Evolutionary conservation across 2,797 vertebrate species (phyloP).

Genomic region (Amblyopsis hoosieri): DNA sequence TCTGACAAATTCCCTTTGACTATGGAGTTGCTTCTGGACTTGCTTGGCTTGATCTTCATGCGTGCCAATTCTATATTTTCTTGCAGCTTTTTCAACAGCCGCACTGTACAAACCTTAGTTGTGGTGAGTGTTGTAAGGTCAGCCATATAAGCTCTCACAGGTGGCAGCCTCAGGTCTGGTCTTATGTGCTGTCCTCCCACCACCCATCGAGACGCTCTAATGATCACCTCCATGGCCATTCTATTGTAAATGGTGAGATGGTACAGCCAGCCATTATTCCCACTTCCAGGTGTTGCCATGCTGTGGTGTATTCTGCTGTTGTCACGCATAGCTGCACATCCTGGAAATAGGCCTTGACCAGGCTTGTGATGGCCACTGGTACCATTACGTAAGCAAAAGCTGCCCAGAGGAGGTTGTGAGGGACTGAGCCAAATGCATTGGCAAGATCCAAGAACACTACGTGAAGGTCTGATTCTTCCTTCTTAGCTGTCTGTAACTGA

Average conservation of each 20-base stretch:
- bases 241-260: slow-evolving; percentile 26
- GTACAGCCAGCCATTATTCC: slow-evolving; percentile 14
- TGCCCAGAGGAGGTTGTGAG: slow-evolving; percentile 1
- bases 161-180: background rate
- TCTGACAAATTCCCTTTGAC: background rate
- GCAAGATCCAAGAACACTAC: background rate
- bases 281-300: slow-evolving; percentile 21
- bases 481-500: background rate
- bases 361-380: background rate
- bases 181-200: background rate
- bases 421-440: background rate
- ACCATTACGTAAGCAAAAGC: background rate
- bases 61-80: slow-evolving; percentile 5
- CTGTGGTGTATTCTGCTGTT: slow-evolving; percentile 9
- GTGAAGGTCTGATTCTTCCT: background rate
- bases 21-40: slow-evolving; percentile 19
- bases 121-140: background rate
- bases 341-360: background rate
- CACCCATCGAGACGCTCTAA: slow-evolving; percentile 2
- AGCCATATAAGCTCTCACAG: background rate
- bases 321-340: background rate
- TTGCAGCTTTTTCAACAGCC: slow-evolving; percentile 17
- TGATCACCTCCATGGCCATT: slow-evolving; percentile 19
- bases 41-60: slow-evolving; percentile 19
- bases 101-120: slow-evolving; percentile 18